Conservation (phyloP, 1,140 invertebrate genomes). For the Medauroidea extradentata region DNA sequence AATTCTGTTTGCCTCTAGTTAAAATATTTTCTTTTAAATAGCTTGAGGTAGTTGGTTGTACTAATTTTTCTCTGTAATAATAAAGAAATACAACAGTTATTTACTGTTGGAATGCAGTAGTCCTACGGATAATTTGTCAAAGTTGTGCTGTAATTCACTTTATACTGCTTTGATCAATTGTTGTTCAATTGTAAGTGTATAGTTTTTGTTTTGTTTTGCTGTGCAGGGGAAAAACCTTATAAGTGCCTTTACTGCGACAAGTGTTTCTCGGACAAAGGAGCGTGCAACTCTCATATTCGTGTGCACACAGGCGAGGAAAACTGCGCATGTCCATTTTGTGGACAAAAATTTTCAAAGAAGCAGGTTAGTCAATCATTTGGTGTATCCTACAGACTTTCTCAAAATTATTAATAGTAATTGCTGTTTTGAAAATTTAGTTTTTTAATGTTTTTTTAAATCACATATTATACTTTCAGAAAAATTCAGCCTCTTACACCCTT, state of each 20-base stretch:
- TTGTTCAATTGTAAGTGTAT: background rate
- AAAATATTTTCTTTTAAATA: too few relatives aligned
- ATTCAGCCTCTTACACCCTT: background rate
- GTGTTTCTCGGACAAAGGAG: conserved; percentile 52
- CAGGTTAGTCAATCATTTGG: conserved; percentile 25
- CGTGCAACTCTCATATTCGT: conserved; percentile 50
- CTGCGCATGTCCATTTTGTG: conserved; percentile 49
- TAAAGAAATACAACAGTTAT: too few relatives aligned
- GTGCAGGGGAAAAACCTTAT: conserved; percentile 49
- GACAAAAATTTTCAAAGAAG: conserved; percentile 46
- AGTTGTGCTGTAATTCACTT: too few relatives aligned
- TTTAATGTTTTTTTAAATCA: background rate
- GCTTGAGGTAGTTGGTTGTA: too few relatives aligned
- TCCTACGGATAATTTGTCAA: too few relatives aligned
- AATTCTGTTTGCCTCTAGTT: too few relatives aligned
- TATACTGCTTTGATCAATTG: background rate
- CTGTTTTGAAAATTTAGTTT: background rate
- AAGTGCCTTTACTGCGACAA: conserved; percentile 48
- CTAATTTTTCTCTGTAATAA: too few relatives aligned
- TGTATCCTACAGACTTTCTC: too few relatives aligned
- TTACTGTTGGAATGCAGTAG: too few relatives aligned
- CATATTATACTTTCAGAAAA: background rate
- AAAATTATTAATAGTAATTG: too few relatives aligned
- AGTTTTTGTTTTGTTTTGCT: background rate
- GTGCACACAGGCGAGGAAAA: conserved; percentile 49